These are phyloP conservation scores for Drosophila nr. fundita DNA, from an alignment of 2,888 invertebrate species.

Conservation along the genomic window DNA sequence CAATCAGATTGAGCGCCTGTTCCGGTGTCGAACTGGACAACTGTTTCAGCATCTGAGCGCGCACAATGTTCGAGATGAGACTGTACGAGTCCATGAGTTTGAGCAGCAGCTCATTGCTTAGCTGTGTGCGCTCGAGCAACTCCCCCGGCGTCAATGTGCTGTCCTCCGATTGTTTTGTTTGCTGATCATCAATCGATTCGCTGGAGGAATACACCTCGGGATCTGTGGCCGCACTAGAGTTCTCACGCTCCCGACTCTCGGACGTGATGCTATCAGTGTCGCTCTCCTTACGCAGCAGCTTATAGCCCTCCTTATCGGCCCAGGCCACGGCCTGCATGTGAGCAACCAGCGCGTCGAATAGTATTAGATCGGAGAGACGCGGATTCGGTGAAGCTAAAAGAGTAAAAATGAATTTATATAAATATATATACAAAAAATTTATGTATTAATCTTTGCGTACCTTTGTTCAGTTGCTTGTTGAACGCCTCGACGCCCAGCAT, in stretches of 20 bases:
- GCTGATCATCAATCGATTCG: conserved; percentile 75
- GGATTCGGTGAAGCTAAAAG: conserved; percentile 69
- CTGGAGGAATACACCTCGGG: conserved; percentile 72
- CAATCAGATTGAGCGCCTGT: conserved; percentile 81
- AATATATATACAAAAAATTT: not conserved
- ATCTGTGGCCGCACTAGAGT: conserved; percentile 56
- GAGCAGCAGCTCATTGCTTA: conserved; percentile 79
- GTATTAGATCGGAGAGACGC: conserved; percentile 83
- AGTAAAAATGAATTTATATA: not conserved
- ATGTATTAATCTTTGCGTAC: conserved; percentile 56
- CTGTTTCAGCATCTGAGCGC: conserved; percentile 82
- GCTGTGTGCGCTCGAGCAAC: conserved; percentile 69
- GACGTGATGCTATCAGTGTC: conserved; percentile 57
- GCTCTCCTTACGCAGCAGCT: conserved; percentile 67
- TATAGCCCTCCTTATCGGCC: conserved; percentile 83
- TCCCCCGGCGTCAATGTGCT: conserved; percentile 43
- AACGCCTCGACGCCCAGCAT: conserved; percentile 83
- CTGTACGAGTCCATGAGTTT: conserved; percentile 81
- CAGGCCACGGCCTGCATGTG: conserved; percentile 84
- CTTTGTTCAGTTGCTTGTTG: conserved; percentile 79
- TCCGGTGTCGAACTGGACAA: conserved; percentile 81
- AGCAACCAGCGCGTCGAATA: conserved; percentile 83
- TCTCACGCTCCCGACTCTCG: conserved; percentile 55
- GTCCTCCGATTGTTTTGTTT: conserved; percentile 54
- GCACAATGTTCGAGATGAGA: conserved; percentile 80